These are phyloP conservation scores for Brassicogethes aeneus DNA, from an alignment of 2,888 invertebrate species.

Conservation along the genomic window DNA sequence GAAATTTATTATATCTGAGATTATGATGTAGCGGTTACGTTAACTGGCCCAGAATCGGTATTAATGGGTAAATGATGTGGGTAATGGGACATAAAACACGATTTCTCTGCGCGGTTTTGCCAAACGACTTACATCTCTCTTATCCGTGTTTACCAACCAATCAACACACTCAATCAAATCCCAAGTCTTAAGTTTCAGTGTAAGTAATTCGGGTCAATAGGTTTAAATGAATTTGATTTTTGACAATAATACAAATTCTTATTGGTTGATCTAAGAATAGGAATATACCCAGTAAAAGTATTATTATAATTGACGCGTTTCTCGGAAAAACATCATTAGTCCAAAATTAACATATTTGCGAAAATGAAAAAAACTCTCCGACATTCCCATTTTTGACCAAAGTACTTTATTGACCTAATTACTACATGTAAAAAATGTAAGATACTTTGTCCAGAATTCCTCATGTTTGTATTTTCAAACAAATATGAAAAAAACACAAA, in stretches of 20 bases:
- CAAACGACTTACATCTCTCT: neutral
- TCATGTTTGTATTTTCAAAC: no score
- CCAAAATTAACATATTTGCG: no score
- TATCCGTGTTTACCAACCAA: neutral
- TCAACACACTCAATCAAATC: neutral
- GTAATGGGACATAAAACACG: constrained; percentile 6
- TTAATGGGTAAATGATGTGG: constrained; percentile 5
- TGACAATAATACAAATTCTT: neutral
- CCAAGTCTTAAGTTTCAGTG: neutral
- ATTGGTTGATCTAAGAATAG: no score
- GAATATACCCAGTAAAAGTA: no score
- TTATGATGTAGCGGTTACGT: neutral
- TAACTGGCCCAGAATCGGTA: neutral
- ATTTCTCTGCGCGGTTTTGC: neutral
- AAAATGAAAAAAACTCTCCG: no score
- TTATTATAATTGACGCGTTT: no score
- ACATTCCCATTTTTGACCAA: no score
- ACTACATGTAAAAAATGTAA: no score
- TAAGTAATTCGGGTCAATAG: neutral
- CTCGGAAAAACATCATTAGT: no score
- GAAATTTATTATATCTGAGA: neutral
- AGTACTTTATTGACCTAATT: no score
- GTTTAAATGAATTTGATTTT: neutral
- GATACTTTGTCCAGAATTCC: no score
- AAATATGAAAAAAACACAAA: no score